Conservation (phyloP, 2,797 vertebrate genomes). For the Odontamblyopus rebecca region DNA sequence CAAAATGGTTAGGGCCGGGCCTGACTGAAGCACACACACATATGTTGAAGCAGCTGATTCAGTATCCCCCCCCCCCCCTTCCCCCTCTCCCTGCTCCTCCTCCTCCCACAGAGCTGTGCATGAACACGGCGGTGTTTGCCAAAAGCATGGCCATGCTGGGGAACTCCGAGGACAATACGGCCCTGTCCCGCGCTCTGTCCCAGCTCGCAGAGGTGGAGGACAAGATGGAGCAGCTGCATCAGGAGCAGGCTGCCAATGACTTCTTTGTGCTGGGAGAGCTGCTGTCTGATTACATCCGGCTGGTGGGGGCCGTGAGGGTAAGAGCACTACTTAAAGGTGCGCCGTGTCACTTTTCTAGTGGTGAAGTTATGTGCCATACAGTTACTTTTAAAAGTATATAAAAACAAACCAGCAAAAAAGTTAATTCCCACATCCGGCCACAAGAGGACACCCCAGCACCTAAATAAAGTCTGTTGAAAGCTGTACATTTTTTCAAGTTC, state of each 20-base stretch:
- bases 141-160: constrained; percentile 97
- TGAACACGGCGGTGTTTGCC: constrained; percentile 92
- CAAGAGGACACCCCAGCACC: too few species aligned
- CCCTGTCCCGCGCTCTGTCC: constrained; percentile 91
- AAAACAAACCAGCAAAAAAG: too few species aligned
- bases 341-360: neutral
- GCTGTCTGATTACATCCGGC: constrained; percentile 93
- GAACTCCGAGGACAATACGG: constrained; percentile 97
- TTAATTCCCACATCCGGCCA: too few species aligned
- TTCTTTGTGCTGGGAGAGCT: constrained; percentile 92
- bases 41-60: too few species aligned
- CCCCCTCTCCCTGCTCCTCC: too few species aligned
- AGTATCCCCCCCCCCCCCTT: too few species aligned
- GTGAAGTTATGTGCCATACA: too few species aligned
- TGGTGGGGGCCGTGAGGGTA: constrained; percentile 91
- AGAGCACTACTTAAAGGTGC: constrained; percentile 5
- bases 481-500: too few species aligned
- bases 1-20: too few species aligned
- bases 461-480: too few species aligned
- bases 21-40: too few species aligned
- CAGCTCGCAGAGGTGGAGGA: constrained; percentile 98
- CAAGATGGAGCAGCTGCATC: constrained; percentile 95
- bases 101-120: constrained; percentile 77
- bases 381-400: too few species aligned
- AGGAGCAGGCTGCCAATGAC: constrained; percentile 90